Conservation (phyloP, 2,888 invertebrate genomes). For the Caenorhabditis sp. region DNA sequence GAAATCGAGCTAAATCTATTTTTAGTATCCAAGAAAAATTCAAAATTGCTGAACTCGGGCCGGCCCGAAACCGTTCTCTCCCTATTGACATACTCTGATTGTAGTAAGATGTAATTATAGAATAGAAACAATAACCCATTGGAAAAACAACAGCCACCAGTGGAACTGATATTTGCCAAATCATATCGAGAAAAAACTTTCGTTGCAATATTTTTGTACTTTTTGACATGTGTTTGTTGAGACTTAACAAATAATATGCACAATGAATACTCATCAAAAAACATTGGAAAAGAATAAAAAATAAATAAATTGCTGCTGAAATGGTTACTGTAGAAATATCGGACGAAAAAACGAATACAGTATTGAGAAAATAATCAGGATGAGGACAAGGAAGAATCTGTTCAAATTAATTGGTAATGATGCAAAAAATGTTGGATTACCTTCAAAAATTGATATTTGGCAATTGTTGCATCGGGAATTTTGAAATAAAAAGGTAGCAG, state of each 20-base stretch:
- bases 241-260: constrained; percentile 19
- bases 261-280: constrained; percentile 23
- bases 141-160: constrained; percentile 24
- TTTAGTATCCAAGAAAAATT: too few species aligned
- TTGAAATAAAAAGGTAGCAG: constrained; percentile 25
- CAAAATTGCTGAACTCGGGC: too few species aligned
- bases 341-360: constrained; percentile 30
- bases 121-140: constrained; percentile 33
- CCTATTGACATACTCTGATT: constrained; percentile 20
- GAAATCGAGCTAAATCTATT: too few species aligned
- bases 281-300: constrained; percentile 12
- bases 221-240: constrained; percentile 25
- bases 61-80: neutral
- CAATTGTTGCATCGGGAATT: constrained; percentile 26
- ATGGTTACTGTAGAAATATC: constrained; percentile 28
- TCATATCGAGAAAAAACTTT: constrained; percentile 36
- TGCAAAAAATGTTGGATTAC: too few species aligned
- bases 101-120: constrained; percentile 22
- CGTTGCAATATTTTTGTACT: constrained; percentile 21
- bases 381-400: constrained; percentile 36
- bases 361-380: constrained; percentile 22
- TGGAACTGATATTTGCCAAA: constrained; percentile 28
- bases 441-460: constrained; percentile 25
- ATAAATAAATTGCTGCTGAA: constrained; percentile 15
- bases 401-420: neutral